Base-by-base conservation (phyloP, 2,113 vertebrate species). In the Microtus montanus region DNA sequence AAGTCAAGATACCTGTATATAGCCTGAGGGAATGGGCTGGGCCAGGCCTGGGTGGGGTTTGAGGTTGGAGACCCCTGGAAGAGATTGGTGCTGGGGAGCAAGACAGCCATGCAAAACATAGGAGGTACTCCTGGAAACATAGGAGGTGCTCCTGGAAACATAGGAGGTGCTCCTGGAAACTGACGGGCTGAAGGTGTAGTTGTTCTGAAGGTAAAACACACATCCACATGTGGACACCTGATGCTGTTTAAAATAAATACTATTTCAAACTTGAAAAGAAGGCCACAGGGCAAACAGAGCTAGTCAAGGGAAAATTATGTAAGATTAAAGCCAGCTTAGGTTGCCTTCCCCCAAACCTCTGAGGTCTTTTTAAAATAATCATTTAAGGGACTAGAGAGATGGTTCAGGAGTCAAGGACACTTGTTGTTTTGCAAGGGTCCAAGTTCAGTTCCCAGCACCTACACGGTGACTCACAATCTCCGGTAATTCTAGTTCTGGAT, bases 241-340 rank as follows among this genome's bases (percentile, higher is more conserved):
- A 44, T 26, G 70, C 10, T 71, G 49, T 20, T 71, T 70, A 54
- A 15, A 54, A 54, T 49, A 54, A 80, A 94, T 44, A 93, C 8
- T 63, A 49, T 30, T 35, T n/a, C 22, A 49, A 44, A 75, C 35
- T 87, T 87, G 83, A 77, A 90, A 90, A 82, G 47, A 92, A 95
- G 35, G 49, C 52, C 78, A 78, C 68, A 41, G 5, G n/a, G n/a
- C 68, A 71, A 71, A 71, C 8, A n/a, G 35, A 71, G 70, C 35
- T 73, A 38, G 20, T 73, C 17, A 73, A 70, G n/a, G 70, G 19
- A 8, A 73, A 73, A 38, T 73, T 9, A 38, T 73, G n/a, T 38
- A 73, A 38, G 47, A 49, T 74, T 15, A 74, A 38, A 74, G 35
- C 70, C 86, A 88, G 70, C 26, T 12, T 58, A 52, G 52, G 22